These are phyloP conservation scores for Percina caprodes DNA, from an alignment of 2,113 vertebrate species.

Conservation along the genomic window DNA sequence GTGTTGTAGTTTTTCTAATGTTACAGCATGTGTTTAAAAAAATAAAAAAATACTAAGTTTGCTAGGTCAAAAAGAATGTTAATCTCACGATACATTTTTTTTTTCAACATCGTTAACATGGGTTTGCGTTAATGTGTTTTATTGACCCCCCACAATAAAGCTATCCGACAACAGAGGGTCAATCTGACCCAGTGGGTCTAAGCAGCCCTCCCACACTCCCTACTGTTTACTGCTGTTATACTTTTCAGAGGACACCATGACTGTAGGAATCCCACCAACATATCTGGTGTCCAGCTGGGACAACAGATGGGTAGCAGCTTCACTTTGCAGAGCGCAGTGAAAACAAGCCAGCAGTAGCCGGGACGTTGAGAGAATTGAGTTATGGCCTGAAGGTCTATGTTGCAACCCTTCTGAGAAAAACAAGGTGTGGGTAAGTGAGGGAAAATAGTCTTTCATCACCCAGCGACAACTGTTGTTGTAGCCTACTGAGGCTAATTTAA, in stretches of 20 bases:
- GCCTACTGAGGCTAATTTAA: constrained; percentile 3
- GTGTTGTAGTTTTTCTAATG: no score
- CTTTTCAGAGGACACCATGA: constrained; percentile 29
- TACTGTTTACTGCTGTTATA: constrained; percentile 31
- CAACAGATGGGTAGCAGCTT: constrained; percentile 51
- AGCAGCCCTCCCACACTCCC: constrained; percentile 22
- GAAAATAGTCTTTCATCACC: constrained; percentile 23
- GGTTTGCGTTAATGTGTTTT: no score
- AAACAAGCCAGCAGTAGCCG: constrained; percentile 25
- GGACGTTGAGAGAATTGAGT: constrained; percentile 24
- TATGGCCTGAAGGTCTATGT: constrained; percentile 16
- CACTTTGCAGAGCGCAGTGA: constrained; percentile 12
- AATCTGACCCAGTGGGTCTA: constrained; percentile 27
- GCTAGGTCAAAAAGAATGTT: no score
- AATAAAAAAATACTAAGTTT: no score
- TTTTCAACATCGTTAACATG: no score
- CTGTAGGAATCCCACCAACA: constrained; percentile 30
- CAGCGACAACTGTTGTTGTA: background rate
- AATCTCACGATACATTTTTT: no score
- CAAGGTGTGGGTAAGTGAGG: constrained; percentile 35
- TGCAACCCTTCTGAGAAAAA: constrained; percentile 15
- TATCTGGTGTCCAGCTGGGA: constrained; percentile 59
- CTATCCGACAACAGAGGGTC: constrained; percentile 50
- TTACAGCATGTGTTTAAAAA: no score
- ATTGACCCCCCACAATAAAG: no score